phyloP scores from a whole-genome alignment of 2,888 invertebrate species.

The Acanthacorydalis orientalis region DNA sequence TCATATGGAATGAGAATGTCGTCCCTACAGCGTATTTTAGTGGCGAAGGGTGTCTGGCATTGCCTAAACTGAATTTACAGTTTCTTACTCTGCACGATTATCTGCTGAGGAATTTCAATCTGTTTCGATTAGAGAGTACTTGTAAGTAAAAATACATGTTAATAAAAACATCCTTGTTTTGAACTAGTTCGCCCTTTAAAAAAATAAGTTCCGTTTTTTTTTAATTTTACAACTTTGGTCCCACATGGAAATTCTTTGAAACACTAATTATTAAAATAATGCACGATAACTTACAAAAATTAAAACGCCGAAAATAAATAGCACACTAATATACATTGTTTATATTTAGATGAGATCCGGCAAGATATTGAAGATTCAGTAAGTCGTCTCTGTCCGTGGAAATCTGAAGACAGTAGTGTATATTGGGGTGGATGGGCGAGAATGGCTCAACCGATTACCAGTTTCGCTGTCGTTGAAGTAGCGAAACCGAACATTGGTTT shows the following conservation, averaged over 20 bases:
- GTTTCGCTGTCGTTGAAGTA: slow-evolving; percentile 90
- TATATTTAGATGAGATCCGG: slow-evolving; percentile 74
- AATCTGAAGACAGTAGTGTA: slow-evolving; percentile 67
- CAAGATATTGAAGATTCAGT: slow-evolving; percentile 98
- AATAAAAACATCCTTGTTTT: background rate
- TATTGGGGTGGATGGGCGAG: slow-evolving; percentile 98
- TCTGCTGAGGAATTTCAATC: slow-evolving; percentile 86
- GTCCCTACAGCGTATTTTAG: slow-evolving; percentile 96
- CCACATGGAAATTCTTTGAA: background rate
- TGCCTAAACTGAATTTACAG: slow-evolving; percentile 95
- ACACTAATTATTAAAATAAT: too few species aligned
- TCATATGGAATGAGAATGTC: slow-evolving; percentile 98
- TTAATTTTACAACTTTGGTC: background rate
- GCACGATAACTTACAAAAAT: too few species aligned
- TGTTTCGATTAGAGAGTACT: slow-evolving; percentile 94
- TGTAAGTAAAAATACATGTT: slow-evolving; percentile 41
- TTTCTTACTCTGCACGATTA: slow-evolving; percentile 98
- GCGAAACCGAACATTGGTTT: slow-evolving; percentile 66
- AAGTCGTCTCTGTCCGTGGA: slow-evolving; percentile 87
- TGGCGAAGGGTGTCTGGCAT: slow-evolving; percentile 85
- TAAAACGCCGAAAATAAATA: too few species aligned
- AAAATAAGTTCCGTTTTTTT: background rate
- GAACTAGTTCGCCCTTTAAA: background rate
- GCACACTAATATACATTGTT: background rate
- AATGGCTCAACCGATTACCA: slow-evolving; percentile 90